Conservation (phyloP, 2,888 invertebrate species). For the Timema podura region DNA sequence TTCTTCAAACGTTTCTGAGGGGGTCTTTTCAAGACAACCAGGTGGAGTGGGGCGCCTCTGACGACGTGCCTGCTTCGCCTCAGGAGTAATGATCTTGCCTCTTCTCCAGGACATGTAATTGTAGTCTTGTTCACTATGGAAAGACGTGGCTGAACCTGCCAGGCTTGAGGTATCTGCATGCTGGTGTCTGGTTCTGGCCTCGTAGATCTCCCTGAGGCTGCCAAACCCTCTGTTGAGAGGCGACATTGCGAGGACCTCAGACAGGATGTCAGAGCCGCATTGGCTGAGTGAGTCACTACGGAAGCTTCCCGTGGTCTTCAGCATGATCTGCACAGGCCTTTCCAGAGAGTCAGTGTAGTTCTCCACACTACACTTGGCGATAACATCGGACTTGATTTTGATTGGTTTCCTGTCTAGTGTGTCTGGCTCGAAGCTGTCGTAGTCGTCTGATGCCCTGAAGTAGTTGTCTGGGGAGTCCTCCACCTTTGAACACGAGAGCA, state of each 20-base stretch:
- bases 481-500: background rate
- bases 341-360: slow-evolving; percentile 52
- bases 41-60: slow-evolving; percentile 60
- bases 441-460: slow-evolving; percentile 65
- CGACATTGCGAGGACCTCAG: slow-evolving; percentile 23
- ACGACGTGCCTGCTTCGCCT: slow-evolving; percentile 67
- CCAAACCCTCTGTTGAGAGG: slow-evolving; percentile 51
- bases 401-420: slow-evolving; percentile 76
- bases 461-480: slow-evolving; percentile 76
- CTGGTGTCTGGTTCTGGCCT: slow-evolving; percentile 45
- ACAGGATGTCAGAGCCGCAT: slow-evolving; percentile 14
- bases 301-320: slow-evolving; percentile 68
- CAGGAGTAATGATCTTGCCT: slow-evolving; percentile 56
- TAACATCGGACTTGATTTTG: slow-evolving; percentile 48
- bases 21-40: slow-evolving; percentile 47
- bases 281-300: slow-evolving; percentile 47
- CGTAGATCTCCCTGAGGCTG: slow-evolving; percentile 70
- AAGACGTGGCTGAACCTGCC: slow-evolving; percentile 13
- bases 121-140: slow-evolving; percentile 19
- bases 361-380: slow-evolving; percentile 29
- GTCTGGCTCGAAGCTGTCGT: slow-evolving; percentile 80
- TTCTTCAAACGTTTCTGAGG: slow-evolving; percentile 58
- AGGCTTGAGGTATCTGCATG: slow-evolving; percentile 3
- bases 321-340: slow-evolving; percentile 54
- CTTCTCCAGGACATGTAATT: slow-evolving; percentile 36